These are phyloP conservation scores for Epsilonema sp. DNA, from an alignment of 2,888 invertebrate species.

Conservation along the genomic window DNA sequence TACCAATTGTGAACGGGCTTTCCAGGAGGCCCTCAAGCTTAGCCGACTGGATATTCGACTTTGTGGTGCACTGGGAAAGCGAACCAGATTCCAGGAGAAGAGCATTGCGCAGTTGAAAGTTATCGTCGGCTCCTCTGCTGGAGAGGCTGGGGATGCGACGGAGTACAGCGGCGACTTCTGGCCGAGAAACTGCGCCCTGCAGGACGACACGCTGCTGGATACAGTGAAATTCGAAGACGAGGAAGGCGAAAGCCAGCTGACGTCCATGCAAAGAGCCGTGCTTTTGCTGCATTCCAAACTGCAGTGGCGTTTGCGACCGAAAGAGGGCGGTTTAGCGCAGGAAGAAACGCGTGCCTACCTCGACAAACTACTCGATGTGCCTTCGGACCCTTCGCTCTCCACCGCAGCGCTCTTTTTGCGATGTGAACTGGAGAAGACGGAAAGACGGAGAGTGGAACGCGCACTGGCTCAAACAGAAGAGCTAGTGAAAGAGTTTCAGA, in stretches of 20 bases:
- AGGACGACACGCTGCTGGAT: constrained; percentile 69
- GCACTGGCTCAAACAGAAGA: constrained; percentile 1
- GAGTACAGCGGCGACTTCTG: neutral
- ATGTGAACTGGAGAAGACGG: neutral
- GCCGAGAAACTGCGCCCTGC: constrained; percentile 43
- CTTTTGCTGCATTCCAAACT: too few species aligned
- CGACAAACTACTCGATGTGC: too few species aligned
- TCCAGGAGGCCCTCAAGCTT: constrained; percentile 5
- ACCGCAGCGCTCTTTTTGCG: neutral
- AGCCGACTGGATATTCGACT: constrained; percentile 9
- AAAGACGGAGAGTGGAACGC: neutral
- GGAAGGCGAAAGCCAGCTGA: too few species aligned
- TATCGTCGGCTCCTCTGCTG: constrained; percentile 35
- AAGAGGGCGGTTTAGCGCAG: too few species aligned
- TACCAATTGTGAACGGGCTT: too few species aligned
- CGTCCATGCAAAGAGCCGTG: too few species aligned
- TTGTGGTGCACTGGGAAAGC: constrained; percentile 53
- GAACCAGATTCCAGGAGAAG: constrained; percentile 68
- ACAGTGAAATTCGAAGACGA: too few species aligned
- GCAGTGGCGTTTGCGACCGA: too few species aligned
- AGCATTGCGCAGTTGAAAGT: constrained; percentile 61
- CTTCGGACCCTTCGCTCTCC: too few species aligned
- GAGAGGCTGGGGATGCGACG: constrained; percentile 6
- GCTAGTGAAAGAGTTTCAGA: neutral
- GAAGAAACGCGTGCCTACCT: too few species aligned